These are phyloP conservation scores for Venturia canescens DNA, from an alignment of 1,140 invertebrate genomes.

Conservation along the genomic window DNA sequence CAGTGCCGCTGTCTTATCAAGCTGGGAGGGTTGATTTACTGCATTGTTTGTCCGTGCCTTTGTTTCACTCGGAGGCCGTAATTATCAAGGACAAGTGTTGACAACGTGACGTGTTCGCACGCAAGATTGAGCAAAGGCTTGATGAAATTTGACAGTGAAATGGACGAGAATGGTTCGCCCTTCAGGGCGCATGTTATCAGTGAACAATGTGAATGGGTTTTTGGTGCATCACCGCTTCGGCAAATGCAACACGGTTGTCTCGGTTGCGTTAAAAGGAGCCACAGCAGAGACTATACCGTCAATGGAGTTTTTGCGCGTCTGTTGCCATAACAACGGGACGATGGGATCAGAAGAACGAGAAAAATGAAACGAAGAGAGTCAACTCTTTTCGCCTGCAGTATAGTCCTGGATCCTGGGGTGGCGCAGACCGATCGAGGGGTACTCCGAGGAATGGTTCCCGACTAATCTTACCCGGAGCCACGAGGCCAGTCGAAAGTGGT, in stretches of 20 bases:
- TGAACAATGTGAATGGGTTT: too few species aligned
- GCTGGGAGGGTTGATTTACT: too few species aligned
- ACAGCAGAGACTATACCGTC: constrained; percentile 50
- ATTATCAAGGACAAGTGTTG: too few species aligned
- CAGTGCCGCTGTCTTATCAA: too few species aligned
- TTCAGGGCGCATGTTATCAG: too few species aligned
- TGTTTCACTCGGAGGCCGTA: too few species aligned
- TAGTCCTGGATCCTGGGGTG: background rate
- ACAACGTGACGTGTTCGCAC: too few species aligned
- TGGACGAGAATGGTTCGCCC: too few species aligned
- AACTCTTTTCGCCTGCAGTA: background rate
- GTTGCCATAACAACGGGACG: constrained; percentile 64
- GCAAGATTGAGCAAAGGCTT: too few species aligned
- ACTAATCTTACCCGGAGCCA: background rate
- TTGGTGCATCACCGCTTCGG: too few species aligned
- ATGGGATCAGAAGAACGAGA: background rate
- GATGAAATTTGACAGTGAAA: too few species aligned
- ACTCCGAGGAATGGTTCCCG: background rate
- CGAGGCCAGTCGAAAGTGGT: background rate
- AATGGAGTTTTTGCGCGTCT: constrained; percentile 68
- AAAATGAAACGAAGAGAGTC: background rate
- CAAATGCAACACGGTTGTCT: background rate
- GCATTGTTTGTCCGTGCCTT: too few species aligned
- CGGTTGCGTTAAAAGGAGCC: background rate
- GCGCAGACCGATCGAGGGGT: background rate